Evolutionary conservation across 53 echinoderm and acorn worm genomes (phyloP).

Genomic region (Echinometra lucunter): DNA sequence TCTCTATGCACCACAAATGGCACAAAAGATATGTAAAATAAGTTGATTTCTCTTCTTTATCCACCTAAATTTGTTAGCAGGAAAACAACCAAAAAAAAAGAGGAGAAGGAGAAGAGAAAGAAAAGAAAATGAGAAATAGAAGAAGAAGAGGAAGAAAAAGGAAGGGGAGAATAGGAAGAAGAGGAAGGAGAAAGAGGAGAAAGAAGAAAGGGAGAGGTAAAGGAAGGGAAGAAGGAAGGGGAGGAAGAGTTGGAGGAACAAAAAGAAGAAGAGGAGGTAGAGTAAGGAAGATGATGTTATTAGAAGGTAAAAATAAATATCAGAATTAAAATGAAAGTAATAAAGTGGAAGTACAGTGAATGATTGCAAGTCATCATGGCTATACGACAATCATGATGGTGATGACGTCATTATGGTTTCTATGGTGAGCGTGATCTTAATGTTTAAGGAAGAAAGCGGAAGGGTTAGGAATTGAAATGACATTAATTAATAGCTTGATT

Average conservation of each 20-base stretch:
- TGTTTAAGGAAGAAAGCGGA: constrained; percentile 3
- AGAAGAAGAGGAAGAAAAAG: neutral
- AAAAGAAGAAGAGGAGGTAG: too few relatives aligned
- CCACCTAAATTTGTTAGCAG: neutral
- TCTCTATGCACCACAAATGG: too few relatives aligned
- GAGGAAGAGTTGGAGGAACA: neutral
- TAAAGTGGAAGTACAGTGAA: neutral
- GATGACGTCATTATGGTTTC: neutral
- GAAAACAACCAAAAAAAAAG: neutral
- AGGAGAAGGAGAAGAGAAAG: neutral
- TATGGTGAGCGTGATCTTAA: neutral
- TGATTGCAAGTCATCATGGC: constrained; percentile 20
- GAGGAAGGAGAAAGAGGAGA: neutral
- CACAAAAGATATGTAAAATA: neutral
- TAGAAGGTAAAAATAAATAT: neutral
- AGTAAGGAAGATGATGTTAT: too few relatives aligned
- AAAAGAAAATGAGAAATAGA: neutral
- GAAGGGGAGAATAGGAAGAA: neutral
- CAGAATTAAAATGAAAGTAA: neutral
- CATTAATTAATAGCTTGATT: constrained; percentile 20
- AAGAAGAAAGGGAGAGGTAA: neutral
- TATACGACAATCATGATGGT: neutral
- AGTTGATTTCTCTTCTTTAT: neutral
- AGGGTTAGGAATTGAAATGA: constrained; percentile 2
- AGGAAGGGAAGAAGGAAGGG: neutral